phyloP scores from a whole-genome alignment of 2,888 invertebrate species.

The Drosophila percnosoma region DNA sequence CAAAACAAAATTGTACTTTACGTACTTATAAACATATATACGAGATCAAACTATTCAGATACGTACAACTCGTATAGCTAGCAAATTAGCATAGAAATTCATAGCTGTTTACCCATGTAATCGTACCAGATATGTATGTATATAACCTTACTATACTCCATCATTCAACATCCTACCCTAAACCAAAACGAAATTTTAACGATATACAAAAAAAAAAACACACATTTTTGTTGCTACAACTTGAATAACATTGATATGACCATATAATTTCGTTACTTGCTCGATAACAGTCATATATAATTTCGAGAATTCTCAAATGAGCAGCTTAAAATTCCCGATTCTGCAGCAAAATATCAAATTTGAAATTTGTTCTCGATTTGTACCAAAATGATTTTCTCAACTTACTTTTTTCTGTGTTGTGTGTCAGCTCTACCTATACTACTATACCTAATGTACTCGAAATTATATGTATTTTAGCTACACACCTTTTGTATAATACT shows the following conservation, averaged over 20 bases:
- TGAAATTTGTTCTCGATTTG: conserved; percentile 13
- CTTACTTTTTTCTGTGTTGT: conserved; percentile 32
- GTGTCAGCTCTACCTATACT: conserved; percentile 23
- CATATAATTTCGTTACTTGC: background rate
- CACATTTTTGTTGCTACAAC: conserved; percentile 11
- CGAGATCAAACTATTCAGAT: conserved; percentile 27
- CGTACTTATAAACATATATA: conserved; percentile 32
- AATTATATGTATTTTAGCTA: conserved; percentile 29
- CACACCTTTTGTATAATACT: conserved; percentile 53
- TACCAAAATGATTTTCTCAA: conserved; percentile 9
- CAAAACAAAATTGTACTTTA: conserved; percentile 44
- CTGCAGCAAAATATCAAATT: conserved; percentile 18
- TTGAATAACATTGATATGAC: background rate
- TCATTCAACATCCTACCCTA: conserved; percentile 16
- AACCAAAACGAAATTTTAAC: conserved; percentile 13
- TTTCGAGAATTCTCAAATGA: background rate
- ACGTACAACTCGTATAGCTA: conserved; percentile 33
- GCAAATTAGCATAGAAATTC: conserved; percentile 47
- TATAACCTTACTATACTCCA: conserved; percentile 46
- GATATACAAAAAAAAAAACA: background rate
- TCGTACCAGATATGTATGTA: conserved; percentile 40
- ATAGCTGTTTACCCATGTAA: conserved; percentile 40
- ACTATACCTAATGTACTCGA: conserved; percentile 42
- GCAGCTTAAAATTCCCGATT: conserved; percentile 3
- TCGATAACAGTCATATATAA: background rate